Percentiles rank a stretch among this genome's conserved stretches.
Conservation (phyloP, 2,888 invertebrate genomes). For the Coecobrya sp. region DNA sequence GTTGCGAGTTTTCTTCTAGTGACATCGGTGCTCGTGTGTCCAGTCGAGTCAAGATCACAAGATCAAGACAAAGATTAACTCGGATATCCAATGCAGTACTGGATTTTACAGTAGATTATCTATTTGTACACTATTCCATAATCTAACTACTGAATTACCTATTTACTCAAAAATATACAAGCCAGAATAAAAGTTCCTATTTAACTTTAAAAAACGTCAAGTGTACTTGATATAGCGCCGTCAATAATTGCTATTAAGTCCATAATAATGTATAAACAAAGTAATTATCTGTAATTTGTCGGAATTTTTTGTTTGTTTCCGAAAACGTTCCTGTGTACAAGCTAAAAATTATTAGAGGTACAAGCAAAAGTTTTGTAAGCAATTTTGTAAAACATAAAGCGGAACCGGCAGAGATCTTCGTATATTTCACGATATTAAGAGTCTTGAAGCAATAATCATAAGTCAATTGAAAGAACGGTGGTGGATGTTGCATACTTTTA, state of each 20-base stretch:
- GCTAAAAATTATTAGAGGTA: constrained; percentile 62
- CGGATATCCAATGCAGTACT: neutral
- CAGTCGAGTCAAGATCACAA: constrained; percentile 31
- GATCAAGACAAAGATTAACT: neutral
- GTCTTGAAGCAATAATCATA: constrained; percentile 70
- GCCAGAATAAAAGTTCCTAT: constrained; percentile 50
- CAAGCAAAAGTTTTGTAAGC: constrained; percentile 70
- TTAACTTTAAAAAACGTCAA: neutral
- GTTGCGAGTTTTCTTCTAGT: constrained; percentile 51
- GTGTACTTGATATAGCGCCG: neutral
- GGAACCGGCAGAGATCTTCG: constrained; percentile 34
- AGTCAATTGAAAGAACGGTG: constrained; percentile 56
- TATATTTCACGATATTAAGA: constrained; percentile 45
- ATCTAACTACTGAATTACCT: constrained; percentile 32
- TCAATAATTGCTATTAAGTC: constrained; percentile 6
- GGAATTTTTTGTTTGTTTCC: constrained; percentile 35
- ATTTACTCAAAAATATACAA: constrained; percentile 36
- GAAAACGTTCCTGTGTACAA: constrained; percentile 26
- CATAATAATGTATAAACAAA: constrained; percentile 28
- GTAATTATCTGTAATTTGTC: constrained; percentile 52
- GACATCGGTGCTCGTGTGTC: constrained; percentile 69
- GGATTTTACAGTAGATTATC: constrained; percentile 4
- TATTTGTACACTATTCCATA: constrained; percentile 23
- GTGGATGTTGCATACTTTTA: constrained; percentile 14
- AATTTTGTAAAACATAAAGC: constrained; percentile 74